Evolutionary conservation across 2,888 invertebrate genomes (phyloP), one percentile per base, ranked within the genome.

Genomic region (Apodemia zela): DNA sequence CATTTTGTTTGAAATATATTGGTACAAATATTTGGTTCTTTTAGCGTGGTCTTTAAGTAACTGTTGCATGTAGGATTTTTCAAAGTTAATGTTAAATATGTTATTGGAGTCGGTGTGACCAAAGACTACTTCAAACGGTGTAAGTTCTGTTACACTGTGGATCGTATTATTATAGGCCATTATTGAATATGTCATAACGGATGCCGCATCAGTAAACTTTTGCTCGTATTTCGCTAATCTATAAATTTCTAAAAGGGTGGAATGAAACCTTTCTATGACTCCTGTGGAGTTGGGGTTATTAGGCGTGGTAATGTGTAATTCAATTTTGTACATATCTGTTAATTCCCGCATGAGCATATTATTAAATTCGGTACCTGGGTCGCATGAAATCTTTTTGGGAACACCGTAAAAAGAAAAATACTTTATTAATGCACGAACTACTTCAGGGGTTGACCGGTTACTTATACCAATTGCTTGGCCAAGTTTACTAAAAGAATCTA

Each of bases 151-250:
- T 1, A 63, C 51, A 0, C 66, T 65, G 58, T 72, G 72, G 1
- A 73, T 75, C 0, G 70, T 66, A 29, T 75, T 54, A 59, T 75
- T 75, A 29, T 74, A 74, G 17, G 72, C 65, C 66, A 71, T 70
- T 11, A 73, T 65, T 0, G 73, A 59, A 47, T 72, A 75, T 0
- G 69, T 72, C 73, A 75, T 76, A 0, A 72, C 69, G 0, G 67
- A 62, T 45, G 68, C 66, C 3, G 70, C 71, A 62, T 73, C 73
- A 2, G 65, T 66, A 10, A 63, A 45, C 38, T 68, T 71, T 18
- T 63, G 25, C 60, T 73, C 68, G 35, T 73, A 73, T 62, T 73
- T 74, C 0, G 73, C 73, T 18, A 75, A 35, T 15, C 73, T 59
- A 51, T 74, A 73, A 1, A 75, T 73, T 64, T 73, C 73, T 25